Evolutionary conservation across 2,113 vertebrate genomes (phyloP), one percentile per base, ranked within the genome.

Genomic region (Chionomys nivalis): DNA sequence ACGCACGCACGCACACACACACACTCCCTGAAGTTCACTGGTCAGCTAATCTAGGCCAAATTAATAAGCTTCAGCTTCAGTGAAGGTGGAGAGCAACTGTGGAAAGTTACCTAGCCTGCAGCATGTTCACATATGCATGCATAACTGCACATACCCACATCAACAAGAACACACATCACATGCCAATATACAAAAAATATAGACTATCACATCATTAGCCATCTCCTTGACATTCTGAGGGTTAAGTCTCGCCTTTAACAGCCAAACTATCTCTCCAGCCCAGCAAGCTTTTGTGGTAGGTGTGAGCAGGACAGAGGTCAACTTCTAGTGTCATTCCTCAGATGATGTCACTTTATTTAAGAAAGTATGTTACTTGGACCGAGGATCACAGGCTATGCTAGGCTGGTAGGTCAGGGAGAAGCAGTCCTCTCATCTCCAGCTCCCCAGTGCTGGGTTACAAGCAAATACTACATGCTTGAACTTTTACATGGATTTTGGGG

Each of bases 151-250:
- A 66, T 28, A 39, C 52, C 12, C 58, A 42, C 55, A 83, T 42
- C 44, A 65, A 85, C 24, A 85, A 42, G 21, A 14, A 44, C 11
- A 72, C 7, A 52, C 7, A 12, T 7, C 66, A 87, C 36, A 72
- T 23, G 36, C 19, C 31, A 14, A 52, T 16, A 70, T 3, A 72
- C 42, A 87, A 72, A 92, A 94, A 68, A 47, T 81, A n/a, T 0
- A 87, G 49, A 91, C 36, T 87, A 87, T 66, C n/a, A 91, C 52
- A 65, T 7, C 61, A 90, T 79, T 52, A 87, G 78, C 61, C 92
- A 72, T n/a, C 85, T 70, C 21, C 39, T 47, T 24, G 52, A 26
- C 36, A 24, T 82, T 82, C 4, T 42, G n/a, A 39, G 14, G 28
- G 24, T 26, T 55, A 14, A 63, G 24, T 26, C 58, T 63, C 0